A percentile compares a stretch with the other conserved stretches of the same genome.
Evolutionary conservation across 2,888 invertebrate genomes (phyloP).

Genomic region (Eristalinus sepulchralis): DNA sequence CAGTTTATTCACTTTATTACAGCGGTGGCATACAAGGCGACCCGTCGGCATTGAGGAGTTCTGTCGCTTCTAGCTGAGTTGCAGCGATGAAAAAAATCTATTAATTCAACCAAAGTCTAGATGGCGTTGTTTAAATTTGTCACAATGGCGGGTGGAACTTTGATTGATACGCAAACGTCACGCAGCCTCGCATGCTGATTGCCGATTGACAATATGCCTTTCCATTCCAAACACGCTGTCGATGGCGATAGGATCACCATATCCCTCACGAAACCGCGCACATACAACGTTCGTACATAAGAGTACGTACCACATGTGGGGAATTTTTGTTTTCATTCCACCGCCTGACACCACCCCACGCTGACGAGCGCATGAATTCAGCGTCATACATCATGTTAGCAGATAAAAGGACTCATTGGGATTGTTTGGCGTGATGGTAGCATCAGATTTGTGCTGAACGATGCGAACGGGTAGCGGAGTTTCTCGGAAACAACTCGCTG

Average conservation of each 20-base stretch:
- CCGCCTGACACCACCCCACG: conserved; percentile 12
- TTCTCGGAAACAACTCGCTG: conserved; percentile 55
- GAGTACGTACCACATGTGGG: not conserved
- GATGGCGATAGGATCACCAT: conserved; percentile 33
- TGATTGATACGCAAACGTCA: conserved; percentile 74
- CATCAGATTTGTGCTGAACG: conserved; percentile 25
- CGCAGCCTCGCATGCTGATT: conserved; percentile 73
- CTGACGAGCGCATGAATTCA: conserved; percentile 34
- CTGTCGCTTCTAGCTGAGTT: not conserved
- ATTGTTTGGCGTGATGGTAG: conserved; percentile 55
- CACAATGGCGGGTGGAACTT: conserved; percentile 66
- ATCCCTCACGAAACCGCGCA: conserved; percentile 1
- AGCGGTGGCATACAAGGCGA: conserved; percentile 1
- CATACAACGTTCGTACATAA: not conserved
- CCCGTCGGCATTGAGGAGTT: not conserved
- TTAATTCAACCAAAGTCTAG: conserved; percentile 51
- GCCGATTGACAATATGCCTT: conserved; percentile 52
- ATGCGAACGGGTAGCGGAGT: conserved; percentile 42
- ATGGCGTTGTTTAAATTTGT: conserved; percentile 73
- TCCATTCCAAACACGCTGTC: not conserved
- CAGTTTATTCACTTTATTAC: conserved; percentile 62
- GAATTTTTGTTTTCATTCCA: conserved; percentile 24
- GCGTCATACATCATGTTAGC: conserved; percentile 67
- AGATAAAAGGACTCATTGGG: conserved; percentile 66
- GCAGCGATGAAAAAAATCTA: conserved; percentile 18